Evolutionary conservation across 2,113 vertebrate genomes (phyloP).

Genomic region (Hucho hucho): DNA sequence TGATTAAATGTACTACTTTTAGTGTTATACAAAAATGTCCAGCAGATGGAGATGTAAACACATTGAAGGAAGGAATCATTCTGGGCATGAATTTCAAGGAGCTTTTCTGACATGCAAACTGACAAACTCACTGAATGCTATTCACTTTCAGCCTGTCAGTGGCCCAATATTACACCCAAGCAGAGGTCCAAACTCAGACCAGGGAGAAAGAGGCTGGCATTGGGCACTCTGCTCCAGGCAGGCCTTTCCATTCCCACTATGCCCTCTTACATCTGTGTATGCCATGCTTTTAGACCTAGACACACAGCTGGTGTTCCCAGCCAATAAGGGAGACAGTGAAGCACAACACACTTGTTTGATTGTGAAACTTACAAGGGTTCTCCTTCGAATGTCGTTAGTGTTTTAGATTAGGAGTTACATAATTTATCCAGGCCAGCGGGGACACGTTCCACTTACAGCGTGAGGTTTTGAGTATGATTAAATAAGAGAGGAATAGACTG

Average conservation of each 20-base stretch:
- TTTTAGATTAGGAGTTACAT: background rate
- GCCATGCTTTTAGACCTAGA: background rate
- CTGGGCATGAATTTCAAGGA: background rate
- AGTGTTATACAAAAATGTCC: background rate
- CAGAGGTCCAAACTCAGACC: background rate
- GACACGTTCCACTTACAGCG: background rate
- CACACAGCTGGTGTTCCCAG: background rate
- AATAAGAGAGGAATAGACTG: background rate
- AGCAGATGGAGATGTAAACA: background rate
- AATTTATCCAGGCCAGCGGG: background rate
- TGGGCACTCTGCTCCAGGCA: background rate
- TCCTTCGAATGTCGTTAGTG: background rate
- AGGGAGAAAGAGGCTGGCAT: background rate
- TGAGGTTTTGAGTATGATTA: background rate
- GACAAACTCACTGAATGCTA: background rate
- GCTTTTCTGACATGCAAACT: background rate
- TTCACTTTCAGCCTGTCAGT: background rate
- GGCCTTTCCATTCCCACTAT: background rate
- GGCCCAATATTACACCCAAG: background rate
- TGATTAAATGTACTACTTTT: background rate
- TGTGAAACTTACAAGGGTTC: background rate
- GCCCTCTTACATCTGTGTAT: background rate
- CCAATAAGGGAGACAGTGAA: background rate
- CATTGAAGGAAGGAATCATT: background rate
- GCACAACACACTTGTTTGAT: background rate